Evolutionary conservation across 2,113 vertebrate genomes (phyloP).

Genomic region (Oriolus oriolus): DNA sequence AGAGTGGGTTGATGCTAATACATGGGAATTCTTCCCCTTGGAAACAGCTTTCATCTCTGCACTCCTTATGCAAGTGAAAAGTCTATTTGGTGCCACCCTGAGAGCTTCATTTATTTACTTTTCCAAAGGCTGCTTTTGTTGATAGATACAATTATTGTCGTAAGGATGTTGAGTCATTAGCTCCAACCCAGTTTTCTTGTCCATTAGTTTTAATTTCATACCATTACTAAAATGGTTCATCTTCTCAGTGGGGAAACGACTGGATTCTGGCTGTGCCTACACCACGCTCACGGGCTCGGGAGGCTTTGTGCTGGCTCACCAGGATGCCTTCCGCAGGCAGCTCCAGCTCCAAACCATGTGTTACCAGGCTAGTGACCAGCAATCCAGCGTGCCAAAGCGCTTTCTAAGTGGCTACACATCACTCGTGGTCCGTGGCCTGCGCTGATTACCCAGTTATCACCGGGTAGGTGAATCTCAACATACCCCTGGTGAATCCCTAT

Average conservation of each 20-base stretch:
- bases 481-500: background rate
- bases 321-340: background rate
- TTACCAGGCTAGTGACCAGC: background rate
- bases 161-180: background rate
- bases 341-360: background rate
- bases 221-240: constrained; percentile 5
- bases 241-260: background rate
- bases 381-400: background rate
- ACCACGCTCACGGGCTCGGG: fast-evolving
- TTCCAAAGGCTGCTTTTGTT: background rate
- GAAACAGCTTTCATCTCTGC: background rate
- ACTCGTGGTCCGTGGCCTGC: background rate
- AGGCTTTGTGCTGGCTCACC: background rate
- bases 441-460: background rate
- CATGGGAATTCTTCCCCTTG: background rate
- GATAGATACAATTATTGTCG: background rate
- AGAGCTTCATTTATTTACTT: background rate
- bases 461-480: background rate
- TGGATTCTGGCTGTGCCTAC: background rate
- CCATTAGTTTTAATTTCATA: constrained; percentile 24
- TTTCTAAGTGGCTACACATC: background rate
- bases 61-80: background rate
- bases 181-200: background rate
- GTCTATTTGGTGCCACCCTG: background rate
- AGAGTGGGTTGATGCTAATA: constrained; percentile 23